phyloP scores from a whole-genome alignment of 2,888 invertebrate genomes.

The Brachyopa scutellaris region DNA sequence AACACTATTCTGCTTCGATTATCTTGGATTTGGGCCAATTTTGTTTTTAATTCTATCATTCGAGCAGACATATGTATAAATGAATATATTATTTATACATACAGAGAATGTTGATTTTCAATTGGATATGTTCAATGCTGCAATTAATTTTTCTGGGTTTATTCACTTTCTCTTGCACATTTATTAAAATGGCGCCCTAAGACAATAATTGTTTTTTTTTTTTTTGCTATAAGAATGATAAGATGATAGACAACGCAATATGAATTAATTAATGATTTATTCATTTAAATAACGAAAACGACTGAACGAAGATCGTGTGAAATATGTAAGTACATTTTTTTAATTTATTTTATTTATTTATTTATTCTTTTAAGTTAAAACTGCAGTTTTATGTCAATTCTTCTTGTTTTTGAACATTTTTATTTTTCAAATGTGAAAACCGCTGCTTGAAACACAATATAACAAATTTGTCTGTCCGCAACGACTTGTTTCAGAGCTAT shows the following conservation, averaged over 20 bases:
- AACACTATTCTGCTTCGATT: conserved; percentile 57
- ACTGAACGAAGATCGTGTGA: too few species aligned
- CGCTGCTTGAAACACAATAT: conserved; percentile 59
- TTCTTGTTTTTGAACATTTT: conserved; percentile 71
- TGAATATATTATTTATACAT: conserved; percentile 28
- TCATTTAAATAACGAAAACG: background rate
- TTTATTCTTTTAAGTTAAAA: too few species aligned
- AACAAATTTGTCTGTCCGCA: conserved; percentile 74
- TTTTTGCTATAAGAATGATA: too few species aligned
- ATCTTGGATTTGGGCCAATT: conserved; percentile 49
- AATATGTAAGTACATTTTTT: too few species aligned
- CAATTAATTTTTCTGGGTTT: conserved; percentile 71
- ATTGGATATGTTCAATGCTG: conserved; percentile 72
- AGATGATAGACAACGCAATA: too few species aligned
- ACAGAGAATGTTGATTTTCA: conserved; percentile 51
- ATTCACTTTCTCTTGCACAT: conserved; percentile 56
- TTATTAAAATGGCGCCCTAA: conserved; percentile 36
- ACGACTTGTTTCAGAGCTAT: conserved; percentile 77
- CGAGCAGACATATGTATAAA: conserved; percentile 53
- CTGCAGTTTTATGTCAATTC: conserved; percentile 31
- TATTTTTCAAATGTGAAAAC: conserved; percentile 76
- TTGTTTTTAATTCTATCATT: conserved; percentile 52
- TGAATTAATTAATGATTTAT: conserved; percentile 41
- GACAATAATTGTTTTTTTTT: conserved; percentile 15
- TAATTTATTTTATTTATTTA: too few species aligned